Percentiles rank a stretch among this genome's conserved stretches.
Conservation (phyloP, 1,140 invertebrate species). For the Cecropterus lyciades region DNA sequence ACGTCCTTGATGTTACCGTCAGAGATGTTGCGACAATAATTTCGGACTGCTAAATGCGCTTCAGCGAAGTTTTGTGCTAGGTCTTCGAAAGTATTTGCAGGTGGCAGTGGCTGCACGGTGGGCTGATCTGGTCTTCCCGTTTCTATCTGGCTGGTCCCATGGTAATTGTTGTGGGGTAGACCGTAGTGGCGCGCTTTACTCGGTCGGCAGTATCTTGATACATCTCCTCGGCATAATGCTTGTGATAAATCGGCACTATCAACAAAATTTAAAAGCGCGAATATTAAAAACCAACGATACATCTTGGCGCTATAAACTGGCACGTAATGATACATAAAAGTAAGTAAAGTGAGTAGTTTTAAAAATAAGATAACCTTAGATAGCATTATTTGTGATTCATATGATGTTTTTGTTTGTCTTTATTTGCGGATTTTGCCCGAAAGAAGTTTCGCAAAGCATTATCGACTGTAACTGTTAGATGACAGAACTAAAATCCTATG, state of each 20-base stretch:
- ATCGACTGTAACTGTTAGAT: too few species aligned
- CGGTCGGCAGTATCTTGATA: conserved; percentile 13
- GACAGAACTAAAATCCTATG: too few species aligned
- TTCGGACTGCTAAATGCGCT: conserved; percentile 19
- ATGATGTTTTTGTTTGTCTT: too few species aligned
- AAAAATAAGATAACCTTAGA: too few species aligned
- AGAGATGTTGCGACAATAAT: conserved; percentile 16
- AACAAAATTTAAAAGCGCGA: neutral
- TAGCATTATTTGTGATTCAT: too few species aligned
- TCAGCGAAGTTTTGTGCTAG: conserved; percentile 26
- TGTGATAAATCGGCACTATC: neutral
- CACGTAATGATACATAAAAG: neutral
- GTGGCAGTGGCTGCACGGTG: neutral
- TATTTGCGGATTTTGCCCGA: too few species aligned
- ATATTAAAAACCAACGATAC: conserved; percentile 9
- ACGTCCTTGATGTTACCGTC: conserved; percentile 17
- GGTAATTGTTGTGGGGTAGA: conserved; percentile 15
- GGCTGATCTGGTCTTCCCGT: neutral
- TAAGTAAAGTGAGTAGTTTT: too few species aligned
- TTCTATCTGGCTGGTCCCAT: conserved; percentile 7
- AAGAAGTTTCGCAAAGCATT: too few species aligned
- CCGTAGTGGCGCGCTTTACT: neutral
- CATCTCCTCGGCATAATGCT: too few species aligned
- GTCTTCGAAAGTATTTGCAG: conserved; percentile 3
- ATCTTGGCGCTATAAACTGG: neutral